A percentile compares a stretch with the other conserved stretches of the same genome.
Evolutionary conservation across 2,888 invertebrate genomes (phyloP).

Genomic region (Diarsia dahlii): DNA sequence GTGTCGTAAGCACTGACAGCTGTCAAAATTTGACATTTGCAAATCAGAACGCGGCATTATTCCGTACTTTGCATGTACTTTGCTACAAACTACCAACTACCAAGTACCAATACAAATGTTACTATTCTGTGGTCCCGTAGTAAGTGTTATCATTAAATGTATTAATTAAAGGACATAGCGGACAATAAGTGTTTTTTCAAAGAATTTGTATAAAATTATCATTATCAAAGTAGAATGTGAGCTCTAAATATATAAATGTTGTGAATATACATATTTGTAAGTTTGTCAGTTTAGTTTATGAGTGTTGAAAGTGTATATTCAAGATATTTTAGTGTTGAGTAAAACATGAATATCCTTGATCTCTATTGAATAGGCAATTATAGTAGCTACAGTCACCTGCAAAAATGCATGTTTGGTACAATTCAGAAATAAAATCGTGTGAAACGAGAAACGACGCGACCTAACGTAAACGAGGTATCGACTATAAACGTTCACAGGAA

Average conservation of each 20-base stretch:
- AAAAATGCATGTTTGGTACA: too few relatives aligned
- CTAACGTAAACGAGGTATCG: too few relatives aligned
- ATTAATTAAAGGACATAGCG: background rate
- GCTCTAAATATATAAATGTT: slow-evolving; percentile 53
- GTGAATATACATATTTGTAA: slow-evolving; percentile 23
- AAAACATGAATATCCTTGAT: background rate
- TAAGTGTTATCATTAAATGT: background rate
- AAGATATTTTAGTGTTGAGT: background rate
- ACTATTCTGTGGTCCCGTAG: slow-evolving; percentile 8
- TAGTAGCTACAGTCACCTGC: too few relatives aligned
- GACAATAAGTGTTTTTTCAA: slow-evolving; percentile 28
- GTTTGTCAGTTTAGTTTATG: slow-evolving; percentile 7
- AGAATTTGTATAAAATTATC: slow-evolving; percentile 4
- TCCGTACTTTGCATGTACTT: background rate
- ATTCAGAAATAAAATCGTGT: too few relatives aligned
- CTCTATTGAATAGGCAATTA: too few relatives aligned
- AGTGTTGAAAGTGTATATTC: background rate
- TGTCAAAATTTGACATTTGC: slow-evolving; percentile 5
- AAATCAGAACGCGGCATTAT: slow-evolving; percentile 20
- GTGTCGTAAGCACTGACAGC: background rate
- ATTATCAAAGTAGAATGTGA: slow-evolving; percentile 30
- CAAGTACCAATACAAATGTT: too few relatives aligned
- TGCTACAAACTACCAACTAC: background rate
- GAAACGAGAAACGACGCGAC: too few relatives aligned
- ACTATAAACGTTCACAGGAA: too few relatives aligned